Base-by-base conservation (phyloP, 1,140 invertebrate species). In the Atta texana region DNA sequence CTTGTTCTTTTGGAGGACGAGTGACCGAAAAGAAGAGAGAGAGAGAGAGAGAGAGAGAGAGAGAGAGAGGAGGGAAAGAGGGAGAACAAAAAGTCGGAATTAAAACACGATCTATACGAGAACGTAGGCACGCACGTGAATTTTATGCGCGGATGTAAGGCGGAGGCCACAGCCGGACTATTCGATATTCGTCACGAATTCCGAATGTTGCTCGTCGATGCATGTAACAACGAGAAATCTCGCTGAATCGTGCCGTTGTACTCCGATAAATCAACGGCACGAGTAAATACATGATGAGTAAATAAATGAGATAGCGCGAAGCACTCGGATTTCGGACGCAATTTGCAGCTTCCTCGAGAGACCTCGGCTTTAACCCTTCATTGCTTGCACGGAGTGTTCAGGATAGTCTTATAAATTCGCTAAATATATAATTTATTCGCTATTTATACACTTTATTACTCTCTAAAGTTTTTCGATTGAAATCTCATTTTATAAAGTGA, bases 181-280 rank as follows among this genome's bases (percentile, higher is more conserved):
- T 77, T 87, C 61, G 75, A 89, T 77, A 89, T 89, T 89, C 71
- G 84, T 89, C 75, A 76, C 84, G 69, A 59, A 57, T 69, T 49
- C 8, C 24, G 21, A 72, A 57, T 64, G n/a, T 51, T 16, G 66
- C 24, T 55, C 63, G 28, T 3, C 3, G 55, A 24, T 44, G 64
- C 63, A 12, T 28, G 76, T 61, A 66, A 39, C 31, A 39, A 28
- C 10, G 21, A 71, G 24, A 71, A 72, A 72, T 72, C 53, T 59
- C 68, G 66, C 8, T 10, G n/a, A 57, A n/a, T n/a, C 55, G 55
- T 39, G 39, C 44, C 76, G 28, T 84, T 44, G 16, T 28, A 57
- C 31, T 55, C 53, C 68, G 61, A 88, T 59, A 82, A 82, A 82
- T 82, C 66, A 44, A 71, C 16, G 63, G 53, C 34, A 66, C 31